Percentiles rank a stretch among this genome's conserved stretches.
phyloP scores from a whole-genome alignment of 1,140 invertebrate genomes.

The Drosophila prosaltans region DNA sequence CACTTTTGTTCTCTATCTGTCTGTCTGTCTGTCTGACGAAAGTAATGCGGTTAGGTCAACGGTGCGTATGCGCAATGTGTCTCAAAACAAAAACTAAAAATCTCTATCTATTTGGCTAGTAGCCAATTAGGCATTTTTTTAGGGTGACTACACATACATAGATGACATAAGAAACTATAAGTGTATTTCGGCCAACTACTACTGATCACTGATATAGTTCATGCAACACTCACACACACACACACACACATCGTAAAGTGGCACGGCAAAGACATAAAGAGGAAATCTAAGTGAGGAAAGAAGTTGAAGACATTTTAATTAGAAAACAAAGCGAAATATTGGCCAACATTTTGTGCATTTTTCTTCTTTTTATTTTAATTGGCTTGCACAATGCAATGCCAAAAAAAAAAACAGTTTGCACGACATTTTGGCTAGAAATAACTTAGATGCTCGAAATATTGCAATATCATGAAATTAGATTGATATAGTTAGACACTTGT shows the following conservation, averaged over 20 bases:
- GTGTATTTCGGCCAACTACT: slow-evolving; percentile 38
- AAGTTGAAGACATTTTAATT: slow-evolving; percentile 29
- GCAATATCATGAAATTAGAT: no score
- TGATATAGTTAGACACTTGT: no score
- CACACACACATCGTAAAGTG: slow-evolving; percentile 39
- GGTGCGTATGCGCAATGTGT: slow-evolving; percentile 69
- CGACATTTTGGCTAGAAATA: neutral
- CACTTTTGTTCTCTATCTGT: slow-evolving; percentile 26
- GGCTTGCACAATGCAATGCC: slow-evolving; percentile 44
- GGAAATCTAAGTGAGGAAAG: neutral
- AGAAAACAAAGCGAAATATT: slow-evolving; percentile 33
- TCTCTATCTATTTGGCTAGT: slow-evolving; percentile 29
- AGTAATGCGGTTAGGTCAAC: slow-evolving; percentile 72
- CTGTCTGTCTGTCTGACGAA: slow-evolving; percentile 39
- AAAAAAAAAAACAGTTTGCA: neutral
- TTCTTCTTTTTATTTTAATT: slow-evolving; percentile 32
- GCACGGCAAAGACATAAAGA: slow-evolving; percentile 7
- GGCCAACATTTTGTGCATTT: slow-evolving; percentile 49
- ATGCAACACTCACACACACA: slow-evolving; percentile 35
- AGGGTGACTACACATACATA: neutral
- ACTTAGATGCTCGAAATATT: neutral
- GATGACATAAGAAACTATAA: neutral
- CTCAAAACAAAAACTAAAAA: slow-evolving; percentile 17
- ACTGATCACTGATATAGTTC: slow-evolving; percentile 43
- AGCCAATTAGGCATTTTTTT: slow-evolving; percentile 43